Evolutionary conservation across 2,113 vertebrate species (phyloP).

Genomic region (Syrmaticus mikado): DNA sequence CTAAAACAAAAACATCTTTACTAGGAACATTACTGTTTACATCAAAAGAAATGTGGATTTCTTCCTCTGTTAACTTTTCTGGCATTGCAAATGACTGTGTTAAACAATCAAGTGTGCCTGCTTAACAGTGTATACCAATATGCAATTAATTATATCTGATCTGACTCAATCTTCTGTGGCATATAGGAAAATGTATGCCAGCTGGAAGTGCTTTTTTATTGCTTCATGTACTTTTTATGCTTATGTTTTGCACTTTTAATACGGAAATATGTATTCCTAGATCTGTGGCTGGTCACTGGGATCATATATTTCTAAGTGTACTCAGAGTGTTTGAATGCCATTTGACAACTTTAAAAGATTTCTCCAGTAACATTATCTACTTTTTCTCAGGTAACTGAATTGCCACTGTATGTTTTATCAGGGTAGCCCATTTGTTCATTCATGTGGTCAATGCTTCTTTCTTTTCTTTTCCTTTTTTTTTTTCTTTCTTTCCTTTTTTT

Average conservation of each 20-base stretch:
- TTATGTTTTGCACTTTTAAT: neutral
- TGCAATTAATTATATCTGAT: neutral
- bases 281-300: neutral
- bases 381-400: constrained; percentile 31
- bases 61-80: neutral
- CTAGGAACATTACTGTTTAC: constrained; percentile 16
- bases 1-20: neutral
- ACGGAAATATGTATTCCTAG: neutral
- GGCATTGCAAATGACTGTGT: neutral
- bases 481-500: too few relatives aligned
- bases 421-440: neutral
- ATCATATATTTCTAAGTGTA: neutral
- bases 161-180: neutral
- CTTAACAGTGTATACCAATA: neutral
- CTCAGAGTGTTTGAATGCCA: neutral
- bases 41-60: neutral
- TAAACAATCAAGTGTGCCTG: neutral
- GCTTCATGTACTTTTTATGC: neutral
- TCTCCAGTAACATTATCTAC: neutral
- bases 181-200: neutral
- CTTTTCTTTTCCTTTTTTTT: neutral
- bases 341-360: neutral
- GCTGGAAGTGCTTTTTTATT: neutral
- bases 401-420: neutral
- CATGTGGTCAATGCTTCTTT: neutral